Base-by-base conservation (phyloP, 2,113 vertebrate species). In the Oxyura jamaicensis region DNA sequence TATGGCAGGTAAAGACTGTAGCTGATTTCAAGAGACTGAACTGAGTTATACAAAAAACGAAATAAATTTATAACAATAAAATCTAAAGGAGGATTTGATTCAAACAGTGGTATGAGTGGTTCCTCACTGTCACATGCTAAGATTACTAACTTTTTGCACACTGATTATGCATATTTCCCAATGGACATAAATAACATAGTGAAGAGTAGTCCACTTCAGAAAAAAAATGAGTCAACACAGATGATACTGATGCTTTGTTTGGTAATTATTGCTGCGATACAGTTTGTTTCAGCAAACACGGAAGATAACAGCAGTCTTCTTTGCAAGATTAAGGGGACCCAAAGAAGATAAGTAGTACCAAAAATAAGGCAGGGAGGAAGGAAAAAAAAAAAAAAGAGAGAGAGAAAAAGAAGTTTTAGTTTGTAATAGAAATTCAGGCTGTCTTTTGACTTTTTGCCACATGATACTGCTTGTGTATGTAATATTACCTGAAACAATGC, bases 191-290 rank as follows among this genome's bases (percentile, higher is more conserved):
- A 96, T 95, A 95, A 75, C 58, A 46, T n/a, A 5, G 14, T 75
- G 53, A 80, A 69, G 35, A 65, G 71, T 67, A 93, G 89, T 88
- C 76, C 80, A 86, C 85, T 94, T 96, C 42, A 88, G 90, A 91
- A 96, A 95, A 96, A 96, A 96, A 96, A 88, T 90, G 79, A 96
- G 79, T 68, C 91, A 90, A 86, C 85, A 53, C 93, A 96, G 94
- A 92, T 96, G 94, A 96, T 95, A 86, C 52, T 44, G 85, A 78
- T 75, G 72, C 85, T 88, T 94, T 93, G 93, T 96, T 95, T 97
- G 83, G 93, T 90, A 88, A 86, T 95, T 81, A 94, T 95, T 97
- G 95, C 95, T 90, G 85, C 83, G 95, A 91, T 93, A 96, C 93
- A 91, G 56, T 81, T 77, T 95, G 91, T 96, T 93, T 90, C 76